These are phyloP conservation scores for Drosophila lini DNA, from an alignment of 1,140 invertebrate species.

Conservation along the genomic window DNA sequence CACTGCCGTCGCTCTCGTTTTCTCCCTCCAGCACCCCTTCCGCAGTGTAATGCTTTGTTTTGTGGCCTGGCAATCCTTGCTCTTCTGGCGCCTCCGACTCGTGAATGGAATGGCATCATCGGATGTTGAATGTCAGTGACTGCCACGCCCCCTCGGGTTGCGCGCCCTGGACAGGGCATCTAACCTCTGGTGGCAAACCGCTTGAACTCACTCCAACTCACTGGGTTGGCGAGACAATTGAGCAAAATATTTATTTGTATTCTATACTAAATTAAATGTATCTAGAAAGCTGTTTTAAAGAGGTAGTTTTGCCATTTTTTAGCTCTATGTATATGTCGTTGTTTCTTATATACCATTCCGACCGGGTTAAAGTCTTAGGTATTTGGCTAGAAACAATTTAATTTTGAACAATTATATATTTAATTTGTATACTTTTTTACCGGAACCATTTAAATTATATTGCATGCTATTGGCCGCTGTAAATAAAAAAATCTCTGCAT, in stretches of 20 bases:
- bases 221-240: background rate
- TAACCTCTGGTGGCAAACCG: constrained; percentile 26
- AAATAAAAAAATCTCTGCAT: background rate
- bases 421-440: too few species aligned
- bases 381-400: too few species aligned
- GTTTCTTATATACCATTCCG: too few species aligned
- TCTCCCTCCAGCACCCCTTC: background rate
- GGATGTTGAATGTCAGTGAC: constrained; percentile 61
- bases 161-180: constrained; percentile 14
- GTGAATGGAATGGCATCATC: constrained; percentile 28
- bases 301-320: too few species aligned
- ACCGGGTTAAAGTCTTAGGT: too few species aligned
- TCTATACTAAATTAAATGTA: background rate
- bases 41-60: constrained; percentile 41
- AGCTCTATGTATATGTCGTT: too few species aligned
- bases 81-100: constrained; percentile 28
- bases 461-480: background rate
- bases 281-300: background rate
- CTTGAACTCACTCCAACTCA: constrained; percentile 21
- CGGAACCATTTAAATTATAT: too few species aligned
- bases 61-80: constrained; percentile 59
- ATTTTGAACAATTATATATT: too few species aligned
- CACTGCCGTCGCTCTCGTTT: constrained; percentile 22
- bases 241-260: constrained; percentile 15
- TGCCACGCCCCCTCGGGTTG: constrained; percentile 7